Percentiles rank a stretch among this genome's conserved stretches.
Evolutionary conservation across 92 coral and sea anemone species (phyloP).

Genomic region (Heliopora coerulea): DNA sequence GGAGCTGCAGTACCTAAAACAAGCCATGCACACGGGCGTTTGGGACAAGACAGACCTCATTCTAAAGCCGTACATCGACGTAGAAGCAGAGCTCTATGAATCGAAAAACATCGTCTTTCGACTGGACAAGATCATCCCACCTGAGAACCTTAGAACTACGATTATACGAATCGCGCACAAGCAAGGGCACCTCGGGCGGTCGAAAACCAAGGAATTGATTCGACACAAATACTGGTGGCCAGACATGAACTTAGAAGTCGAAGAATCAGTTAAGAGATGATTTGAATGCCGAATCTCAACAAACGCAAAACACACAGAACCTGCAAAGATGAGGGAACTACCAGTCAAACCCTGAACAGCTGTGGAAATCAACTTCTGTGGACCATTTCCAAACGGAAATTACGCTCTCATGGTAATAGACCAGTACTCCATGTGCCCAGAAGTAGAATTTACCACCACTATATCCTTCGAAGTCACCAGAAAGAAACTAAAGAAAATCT

Average conservation of each 20-base stretch:
- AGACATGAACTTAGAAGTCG: background rate
- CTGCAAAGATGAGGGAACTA: conserved; percentile 55
- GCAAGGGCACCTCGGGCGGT: conserved; percentile 25
- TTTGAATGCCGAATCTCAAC: conserved; percentile 12
- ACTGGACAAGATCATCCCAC: conserved; percentile 46
- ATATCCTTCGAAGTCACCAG: conserved; percentile 35
- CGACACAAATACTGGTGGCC: conserved; percentile 21
- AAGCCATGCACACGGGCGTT: conserved; percentile 33
- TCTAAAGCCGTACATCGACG: conserved; percentile 46
- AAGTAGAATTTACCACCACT: conserved; percentile 47
- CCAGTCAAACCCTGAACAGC: conserved; percentile 54
- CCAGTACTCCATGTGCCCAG: conserved; percentile 63
- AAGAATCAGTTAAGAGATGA: background rate
- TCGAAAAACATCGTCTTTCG: conserved; percentile 39
- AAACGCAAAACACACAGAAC: conserved; percentile 50
- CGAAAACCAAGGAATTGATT: conserved; percentile 22
- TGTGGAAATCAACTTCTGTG: conserved; percentile 57
- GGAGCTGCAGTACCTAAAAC: conserved; percentile 10
- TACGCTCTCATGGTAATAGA: conserved; percentile 51
- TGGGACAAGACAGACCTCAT: conserved; percentile 35
- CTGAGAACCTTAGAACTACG: background rate
- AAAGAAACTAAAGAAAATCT: conserved; percentile 48
- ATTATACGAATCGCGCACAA: conserved; percentile 12
- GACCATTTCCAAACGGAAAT: conserved; percentile 51
- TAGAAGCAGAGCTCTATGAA: conserved; percentile 43